Base-by-base conservation (phyloP, 2,888 invertebrate species). In the Trichogramma dendrolimi region DNA sequence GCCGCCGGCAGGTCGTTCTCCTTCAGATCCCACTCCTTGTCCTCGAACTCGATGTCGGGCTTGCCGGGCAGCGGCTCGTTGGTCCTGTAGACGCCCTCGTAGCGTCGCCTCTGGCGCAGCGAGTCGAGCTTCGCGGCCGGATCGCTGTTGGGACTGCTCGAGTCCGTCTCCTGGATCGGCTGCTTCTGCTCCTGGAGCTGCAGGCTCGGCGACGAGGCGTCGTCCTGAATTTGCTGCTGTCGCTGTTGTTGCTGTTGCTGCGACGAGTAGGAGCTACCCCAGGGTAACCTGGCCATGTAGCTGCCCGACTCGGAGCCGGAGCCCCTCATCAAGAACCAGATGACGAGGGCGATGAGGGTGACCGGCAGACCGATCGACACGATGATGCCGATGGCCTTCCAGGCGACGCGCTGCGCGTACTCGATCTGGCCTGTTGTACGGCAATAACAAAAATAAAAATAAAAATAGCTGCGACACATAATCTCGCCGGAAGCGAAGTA, bases 71-170 rank as follows among this genome's bases (percentile, higher is more conserved):
- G 80, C 57, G 94, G 94, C 81, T 94, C 94, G 75, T 92, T 83
- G 7, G 94, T 94, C 69, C 88, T 84, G 78, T 94, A 94, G 57
- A 87, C 87, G 79, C 86, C 88, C 75, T 94, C 93, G 77, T 92
- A 94, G 69, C 88, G 83, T 70, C 63, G 53, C 8, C 50, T 8
- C 10, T 61, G 61, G 44, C 44, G 55, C 11, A 10, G 5, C n/a
- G 7, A 7, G 8, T 40, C 46, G 10, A 43, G 49, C 14, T 60
- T 64, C 42, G 65, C 46, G 58, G 59, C 62, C 10, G 60, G 58
- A 41, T 67, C 67, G 43, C 65, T 61, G 14, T 55, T 51, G 1
- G 65, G 60, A 39, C 65, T 59, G 41, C 55, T 50, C 4, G 61
- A 48, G 41, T 68, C 53, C 6, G n/a, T 4, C 44, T 63, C 65